Evolutionary conservation across 1,140 invertebrate genomes (phyloP), one percentile per base, ranked within the genome.

Genomic region (Psix sp.): DNA sequence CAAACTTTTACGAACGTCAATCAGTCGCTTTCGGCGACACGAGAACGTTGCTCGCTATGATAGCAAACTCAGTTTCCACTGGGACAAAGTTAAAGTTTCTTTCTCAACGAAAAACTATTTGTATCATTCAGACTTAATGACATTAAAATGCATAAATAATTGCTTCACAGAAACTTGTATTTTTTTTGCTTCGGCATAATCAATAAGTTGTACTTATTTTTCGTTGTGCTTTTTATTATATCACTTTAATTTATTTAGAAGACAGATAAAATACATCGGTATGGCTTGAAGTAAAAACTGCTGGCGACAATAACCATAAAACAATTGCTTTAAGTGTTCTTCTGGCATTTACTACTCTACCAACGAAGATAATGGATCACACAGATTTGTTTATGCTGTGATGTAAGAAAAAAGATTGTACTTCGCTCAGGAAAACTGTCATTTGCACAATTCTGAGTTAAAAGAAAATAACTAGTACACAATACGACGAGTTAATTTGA

Each of bases 1-100:
- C 35, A 16, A 65, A 75, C 48, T 75, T 75, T 75, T 59, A 59
- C 33, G 31, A 14, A 59, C 48, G 40, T 48, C 60, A 57, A 46
- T 63, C 51, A 46, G 43, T 33, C 20, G 9, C 0, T 35, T 15
- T 14, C n/a, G 10, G 33, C 33, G n/a, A n/a, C n/a, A n/a, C n/a
- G n/a, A n/a, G n/a, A n/a, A n/a, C n/a, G n/a, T n/a, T n/a, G n/a
- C n/a, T n/a, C n/a, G n/a, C n/a, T n/a, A n/a, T n/a, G n/a, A n/a
- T n/a, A n/a, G n/a, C n/a, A n/a, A n/a, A n/a, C n/a, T n/a, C n/a
- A n/a, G n/a, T n/a, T n/a, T n/a, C n/a, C n/a, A n/a, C n/a, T n/a
- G n/a, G n/a, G n/a, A n/a, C n/a, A n/a, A n/a, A n/a, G n/a, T n/a
- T n/a, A n/a, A n/a, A n/a, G n/a, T n/a, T n/a, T n/a, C n/a, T n/a